These are phyloP conservation scores for Heteronetta atricapilla DNA, from an alignment of 2,113 vertebrate genomes.

Conservation along the genomic window DNA sequence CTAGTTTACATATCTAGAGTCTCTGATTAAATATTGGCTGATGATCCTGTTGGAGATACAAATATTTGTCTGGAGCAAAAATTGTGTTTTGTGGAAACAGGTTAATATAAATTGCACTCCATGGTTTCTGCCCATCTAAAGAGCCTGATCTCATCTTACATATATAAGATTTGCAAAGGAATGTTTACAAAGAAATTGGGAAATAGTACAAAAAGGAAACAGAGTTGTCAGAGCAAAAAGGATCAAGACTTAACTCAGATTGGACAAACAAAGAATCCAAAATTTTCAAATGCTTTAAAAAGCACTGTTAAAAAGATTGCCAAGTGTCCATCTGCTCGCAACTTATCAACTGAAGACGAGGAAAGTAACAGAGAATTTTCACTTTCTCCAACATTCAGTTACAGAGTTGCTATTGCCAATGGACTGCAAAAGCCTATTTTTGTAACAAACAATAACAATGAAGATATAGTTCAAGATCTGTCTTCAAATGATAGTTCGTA, in stretches of 20 bases:
- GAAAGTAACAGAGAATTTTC: slow-evolving; percentile 87
- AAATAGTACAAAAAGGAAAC: slow-evolving; percentile 92
- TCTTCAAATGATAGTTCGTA: slow-evolving; percentile 90
- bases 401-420: slow-evolving; percentile 96
- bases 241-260: slow-evolving; percentile 82
- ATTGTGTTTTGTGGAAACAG: slow-evolving; percentile 54
- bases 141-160: slow-evolving; percentile 87
- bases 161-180: slow-evolving; percentile 98
- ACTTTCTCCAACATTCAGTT: slow-evolving; percentile 96
- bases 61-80: slow-evolving; percentile 43
- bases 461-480: slow-evolving; percentile 84
- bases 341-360: slow-evolving; percentile 88
- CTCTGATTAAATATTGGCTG: not conserved
- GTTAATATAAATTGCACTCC: slow-evolving; percentile 79
- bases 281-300: slow-evolving; percentile 90
- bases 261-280: slow-evolving; percentile 84
- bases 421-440: slow-evolving; percentile 86
- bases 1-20: not conserved
- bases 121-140: slow-evolving; percentile 94
- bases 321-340: slow-evolving; percentile 90
- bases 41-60: slow-evolving; percentile 64
- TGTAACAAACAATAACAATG: slow-evolving; percentile 83
- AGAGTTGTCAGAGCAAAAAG: slow-evolving; percentile 86
- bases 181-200: slow-evolving; percentile 99
- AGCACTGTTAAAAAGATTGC: slow-evolving; percentile 93